Conservation (phyloP, 2,888 invertebrate genomes). For the Fabriciana adippe region DNA sequence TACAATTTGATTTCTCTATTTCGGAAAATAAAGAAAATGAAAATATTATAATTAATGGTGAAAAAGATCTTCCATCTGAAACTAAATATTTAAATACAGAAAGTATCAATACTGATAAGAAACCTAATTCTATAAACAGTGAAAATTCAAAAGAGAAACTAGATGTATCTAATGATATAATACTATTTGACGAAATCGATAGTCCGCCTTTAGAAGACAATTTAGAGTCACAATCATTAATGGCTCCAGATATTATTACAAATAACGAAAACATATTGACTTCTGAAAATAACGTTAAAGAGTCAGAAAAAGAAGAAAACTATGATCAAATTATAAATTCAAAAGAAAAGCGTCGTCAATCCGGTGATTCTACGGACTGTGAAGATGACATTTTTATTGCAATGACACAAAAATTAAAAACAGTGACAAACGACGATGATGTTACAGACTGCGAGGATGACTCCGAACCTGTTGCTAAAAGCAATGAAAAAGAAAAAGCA, state of each 20-base stretch:
- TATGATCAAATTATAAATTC: constrained; percentile 2
- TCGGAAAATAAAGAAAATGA: constrained; percentile 56
- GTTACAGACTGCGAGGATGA: constrained; percentile 56
- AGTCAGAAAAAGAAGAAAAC: constrained; percentile 17
- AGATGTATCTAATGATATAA: constrained; percentile 59
- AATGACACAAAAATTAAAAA: constrained; percentile 51
- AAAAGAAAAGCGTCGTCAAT: constrained; percentile 38
- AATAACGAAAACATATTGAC: not conserved
- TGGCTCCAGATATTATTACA: constrained; percentile 47
- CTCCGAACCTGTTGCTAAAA: constrained; percentile 3
- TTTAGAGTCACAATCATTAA: constrained; percentile 62
- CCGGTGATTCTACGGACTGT: constrained; percentile 57
- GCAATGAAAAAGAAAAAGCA: constrained; percentile 1
- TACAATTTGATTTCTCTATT: constrained; percentile 54
- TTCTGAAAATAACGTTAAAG: not conserved
- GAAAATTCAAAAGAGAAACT: constrained; percentile 40
- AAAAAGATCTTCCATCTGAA: constrained; percentile 27
- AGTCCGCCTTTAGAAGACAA: constrained; percentile 50
- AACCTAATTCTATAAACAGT: constrained; percentile 20
- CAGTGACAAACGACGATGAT: constrained; percentile 46
- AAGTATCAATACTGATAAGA: constrained; percentile 30
- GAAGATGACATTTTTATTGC: constrained; percentile 58
- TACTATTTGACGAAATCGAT: constrained; percentile 64
- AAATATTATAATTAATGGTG: constrained; percentile 46
- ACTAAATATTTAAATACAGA: constrained; percentile 12